Base-by-base conservation (phyloP, 2,888 invertebrate species). In the Blomia tropicalis region DNA sequence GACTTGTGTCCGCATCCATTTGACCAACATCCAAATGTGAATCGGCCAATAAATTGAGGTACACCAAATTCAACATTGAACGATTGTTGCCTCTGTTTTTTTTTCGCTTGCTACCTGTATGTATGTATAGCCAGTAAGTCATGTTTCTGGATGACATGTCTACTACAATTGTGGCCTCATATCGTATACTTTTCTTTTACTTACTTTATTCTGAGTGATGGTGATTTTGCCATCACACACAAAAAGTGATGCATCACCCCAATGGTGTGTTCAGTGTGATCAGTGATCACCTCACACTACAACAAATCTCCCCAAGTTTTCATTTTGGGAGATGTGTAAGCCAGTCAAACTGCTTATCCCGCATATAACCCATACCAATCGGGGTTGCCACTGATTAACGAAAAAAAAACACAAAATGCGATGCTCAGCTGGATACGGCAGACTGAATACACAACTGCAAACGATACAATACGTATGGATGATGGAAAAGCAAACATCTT, bases 391-490 rank as follows among this genome's bases (percentile, higher is more conserved):
- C 7, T 36, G 36, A 36, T 11, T 17, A 36, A 17, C 7, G 17
- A 17, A 36, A 22, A 47, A 47, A 14, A n/a, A 47, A 14, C 11
- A n/a, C 7, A 47, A 19, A 27, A 47, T 7, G n/a, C 7, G 51
- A 47, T 47, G 51, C 51, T 47, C 51, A 47, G 51, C 51, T 47
- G 51, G 51, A 47, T 47, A 47, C n/a, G 51, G n/a, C n/a, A n/a
- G n/a, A n/a, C n/a, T n/a, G n/a, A 36, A 36, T 7, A 36, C 7
- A 17, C 36, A 36, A 41, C 14, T 14, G n/a, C 41, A 41, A 41
- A 41, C n/a, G n/a, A n/a, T n/a, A n/a, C n/a, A n/a, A n/a, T n/a
- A n/a, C n/a, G n/a, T n/a, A n/a, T n/a, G n/a, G n/a, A n/a, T n/a
- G n/a, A n/a, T n/a, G n/a, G n/a, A n/a, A n/a, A n/a, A n/a, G n/a